Evolutionary conservation across 2,797 vertebrate species (phyloP).

Genomic region (Mastacembelus armatus): DNA sequence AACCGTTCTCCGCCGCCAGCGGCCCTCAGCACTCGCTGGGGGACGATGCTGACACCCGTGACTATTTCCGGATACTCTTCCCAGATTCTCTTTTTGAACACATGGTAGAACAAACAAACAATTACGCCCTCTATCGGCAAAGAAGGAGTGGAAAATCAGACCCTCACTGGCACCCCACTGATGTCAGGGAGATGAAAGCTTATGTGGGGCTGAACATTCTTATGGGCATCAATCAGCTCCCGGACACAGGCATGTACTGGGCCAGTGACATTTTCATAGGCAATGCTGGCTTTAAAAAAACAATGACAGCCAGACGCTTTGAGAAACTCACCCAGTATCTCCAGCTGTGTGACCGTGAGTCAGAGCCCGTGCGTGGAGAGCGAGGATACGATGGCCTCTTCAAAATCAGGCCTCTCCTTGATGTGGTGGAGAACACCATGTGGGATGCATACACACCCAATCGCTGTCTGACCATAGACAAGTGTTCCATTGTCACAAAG

Average conservation of each 20-base stretch:
- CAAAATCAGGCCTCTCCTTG: conserved; percentile 86
- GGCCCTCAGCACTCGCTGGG: conserved; percentile 89
- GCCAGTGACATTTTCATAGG: conserved; percentile 89
- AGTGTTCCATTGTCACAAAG: conserved; percentile 81
- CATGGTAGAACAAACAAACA: conserved; percentile 92
- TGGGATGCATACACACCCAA: conserved; percentile 86
- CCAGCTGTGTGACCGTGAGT: conserved; percentile 85
- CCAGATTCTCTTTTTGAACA: conserved; percentile 90
- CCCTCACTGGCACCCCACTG: conserved; percentile 88
- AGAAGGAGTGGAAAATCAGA: conserved; percentile 86
- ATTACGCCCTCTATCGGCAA: conserved; percentile 90
- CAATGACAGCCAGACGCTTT: conserved; percentile 87
- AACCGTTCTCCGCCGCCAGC: conserved; percentile 83
- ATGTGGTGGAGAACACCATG: conserved; percentile 86
- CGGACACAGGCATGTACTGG: conserved; percentile 89
- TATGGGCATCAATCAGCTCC: conserved; percentile 90
- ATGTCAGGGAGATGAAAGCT: conserved; percentile 86
- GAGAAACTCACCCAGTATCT: conserved; percentile 88
- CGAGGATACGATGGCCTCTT: conserved; percentile 86
- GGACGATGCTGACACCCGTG: conserved; percentile 87
- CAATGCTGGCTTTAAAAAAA: conserved; percentile 88
- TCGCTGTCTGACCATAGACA: conserved; percentile 86
- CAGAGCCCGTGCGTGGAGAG: conserved; percentile 83
- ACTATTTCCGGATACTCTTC: conserved; percentile 91
- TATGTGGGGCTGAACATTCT: conserved; percentile 88